Base-by-base conservation (phyloP, 2,113 vertebrate species). In the Dipodomys ordii region DNA sequence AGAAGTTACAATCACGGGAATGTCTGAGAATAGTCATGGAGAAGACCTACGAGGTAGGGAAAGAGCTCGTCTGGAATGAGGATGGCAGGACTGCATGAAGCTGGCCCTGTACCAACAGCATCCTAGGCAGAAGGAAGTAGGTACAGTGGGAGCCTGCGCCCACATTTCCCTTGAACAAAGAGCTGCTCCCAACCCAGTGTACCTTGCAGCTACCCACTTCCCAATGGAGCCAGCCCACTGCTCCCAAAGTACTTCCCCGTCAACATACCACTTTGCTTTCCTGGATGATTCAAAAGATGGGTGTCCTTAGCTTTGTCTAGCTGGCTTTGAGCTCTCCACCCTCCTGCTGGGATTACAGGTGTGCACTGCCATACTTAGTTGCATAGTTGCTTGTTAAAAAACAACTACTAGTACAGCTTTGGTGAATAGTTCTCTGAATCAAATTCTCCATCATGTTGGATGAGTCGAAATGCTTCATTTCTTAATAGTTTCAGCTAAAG, bases 161-260 rank as follows among this genome's bases (percentile, higher is more conserved):
- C n/a, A 62, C 10, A 22, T 16, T 27, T 60, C 64, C 84, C 62
- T 44, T 23, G 39, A 77, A 76, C 20, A 9, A 67, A 84, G 44
- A 25, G 19, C 18, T 0, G 3, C 60, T 65, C 69, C 71, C 76
- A 13, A 1, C 20, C 57, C 2, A n/a, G 57, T 2, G 16, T 35
- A 68, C 30, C 16, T n/a, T 60, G 32, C 16, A 18, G n/a, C 1
- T 7, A 0, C 65, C 73, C 10, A 2, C 49, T 67, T 86, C 53
- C 49, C 69, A 27, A 25, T 1, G 1, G 71, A 13, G n/a, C 35
- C 53, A 16, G 4, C 0, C 3, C 19, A 6, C 23, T 32, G 10
- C 57, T 68, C 6, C 79, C 76, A n/a, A n/a, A 0, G 30, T 23
- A 28, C 2, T 9, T n/a, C 27, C 65, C 19, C 7, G 27, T 72